These are phyloP conservation scores for Sesia apiformis DNA, from an alignment of 2,888 invertebrate species.

Conservation along the genomic window DNA sequence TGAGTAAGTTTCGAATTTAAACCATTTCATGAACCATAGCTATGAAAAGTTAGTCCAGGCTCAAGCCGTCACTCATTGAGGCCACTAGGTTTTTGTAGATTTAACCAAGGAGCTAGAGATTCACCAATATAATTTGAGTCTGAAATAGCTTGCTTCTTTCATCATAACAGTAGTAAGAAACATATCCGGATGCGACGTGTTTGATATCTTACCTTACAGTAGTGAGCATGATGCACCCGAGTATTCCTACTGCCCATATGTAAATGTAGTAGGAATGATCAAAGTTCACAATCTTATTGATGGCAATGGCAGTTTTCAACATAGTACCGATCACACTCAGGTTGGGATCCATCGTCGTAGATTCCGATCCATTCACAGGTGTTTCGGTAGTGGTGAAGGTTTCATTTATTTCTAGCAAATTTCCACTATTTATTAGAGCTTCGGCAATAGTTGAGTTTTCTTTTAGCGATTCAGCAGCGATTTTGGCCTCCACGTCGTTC, in stretches of 20 bases:
- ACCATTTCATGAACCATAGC: too few species aligned
- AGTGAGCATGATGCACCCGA: constrained; percentile 75
- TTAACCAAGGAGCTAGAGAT: too few species aligned
- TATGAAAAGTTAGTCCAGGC: too few species aligned
- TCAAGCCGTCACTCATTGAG: too few species aligned
- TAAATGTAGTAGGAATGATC: constrained; percentile 59
- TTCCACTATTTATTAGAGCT: too few species aligned
- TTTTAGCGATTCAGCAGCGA: neutral
- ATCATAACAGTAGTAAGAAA: too few species aligned
- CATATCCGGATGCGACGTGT: too few species aligned
- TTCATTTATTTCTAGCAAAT: neutral
- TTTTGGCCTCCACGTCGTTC: constrained; percentile 42
- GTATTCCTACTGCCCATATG: constrained; percentile 75
- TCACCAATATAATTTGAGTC: too few species aligned
- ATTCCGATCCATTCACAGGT: neutral
- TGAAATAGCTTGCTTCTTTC: too few species aligned
- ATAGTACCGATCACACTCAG: constrained; percentile 39
- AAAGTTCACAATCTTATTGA: constrained; percentile 33
- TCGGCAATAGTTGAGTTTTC: neutral
- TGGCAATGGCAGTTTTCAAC: constrained; percentile 32
- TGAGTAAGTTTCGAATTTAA: too few species aligned
- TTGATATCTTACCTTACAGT: constrained; percentile 50
- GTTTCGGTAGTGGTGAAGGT: constrained; percentile 3
- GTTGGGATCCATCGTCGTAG: constrained; percentile 19
- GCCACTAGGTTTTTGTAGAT: too few species aligned